phyloP scores from a whole-genome alignment of 2,888 invertebrate species.

The Allacma fusca region DNA sequence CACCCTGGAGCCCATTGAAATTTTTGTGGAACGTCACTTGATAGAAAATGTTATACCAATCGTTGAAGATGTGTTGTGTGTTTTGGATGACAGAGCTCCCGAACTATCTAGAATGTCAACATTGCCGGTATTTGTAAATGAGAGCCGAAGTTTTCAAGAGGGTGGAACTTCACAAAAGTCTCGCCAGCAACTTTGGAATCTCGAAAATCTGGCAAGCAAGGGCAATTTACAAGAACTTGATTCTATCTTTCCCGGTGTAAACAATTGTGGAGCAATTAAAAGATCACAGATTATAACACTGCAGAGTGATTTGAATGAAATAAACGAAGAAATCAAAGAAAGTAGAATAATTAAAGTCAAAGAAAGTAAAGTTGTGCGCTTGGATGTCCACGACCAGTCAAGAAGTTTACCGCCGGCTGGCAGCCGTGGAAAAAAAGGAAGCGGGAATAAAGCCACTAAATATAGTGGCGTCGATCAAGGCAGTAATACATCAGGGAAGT shows the following conservation, averaged over 20 bases:
- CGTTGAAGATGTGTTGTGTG: conserved; percentile 19
- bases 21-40: conserved; percentile 39
- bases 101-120: not conserved
- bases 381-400: not conserved
- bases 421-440: too few relatives aligned
- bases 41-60: conserved; percentile 37
- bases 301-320: conserved; percentile 27
- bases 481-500: too few relatives aligned
- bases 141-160: not conserved
- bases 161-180: not conserved
- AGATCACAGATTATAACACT: conserved; percentile 19
- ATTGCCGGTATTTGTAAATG: not conserved
- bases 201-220: not conserved
- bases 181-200: not conserved
- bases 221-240: not conserved
- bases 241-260: not conserved
- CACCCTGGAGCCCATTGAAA: conserved; percentile 8
- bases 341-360: not conserved
- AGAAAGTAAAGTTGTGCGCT: not conserved
- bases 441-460: too few relatives aligned
- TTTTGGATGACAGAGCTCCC: conserved; percentile 27
- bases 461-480: too few relatives aligned
- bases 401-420: not conserved
- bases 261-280: not conserved
- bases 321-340: conserved; percentile 1